Evolutionary conservation across 2,797 vertebrate species (phyloP), one percentile per base, ranked within the genome.

Genomic region (Clamator glandarius): DNA sequence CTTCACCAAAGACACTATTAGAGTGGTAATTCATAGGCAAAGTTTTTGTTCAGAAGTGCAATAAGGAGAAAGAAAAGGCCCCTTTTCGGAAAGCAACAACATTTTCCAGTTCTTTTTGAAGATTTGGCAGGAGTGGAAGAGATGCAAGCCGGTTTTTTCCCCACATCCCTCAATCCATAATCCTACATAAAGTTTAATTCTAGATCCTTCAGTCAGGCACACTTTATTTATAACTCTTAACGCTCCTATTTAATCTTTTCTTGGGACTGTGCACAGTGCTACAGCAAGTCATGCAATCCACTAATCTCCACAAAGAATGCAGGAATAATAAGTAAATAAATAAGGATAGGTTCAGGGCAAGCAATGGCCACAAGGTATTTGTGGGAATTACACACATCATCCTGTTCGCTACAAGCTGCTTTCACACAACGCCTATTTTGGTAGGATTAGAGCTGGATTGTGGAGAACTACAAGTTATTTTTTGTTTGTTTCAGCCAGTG

Each of bases 261-360:
- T 70, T 57, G 68, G 72, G 75, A 67, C 41, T 26, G 12, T 42
- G 41, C 70, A 69, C 42, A 23, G 67, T 76, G 36, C 39, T 79
- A 67, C 66, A 90, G 73, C 25, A 74, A 82, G 57, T 90, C 90
- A 63, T 31, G 63, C 85, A 90, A 73, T 39, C 28, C 57, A 61
- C 74, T 93, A 84, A 96, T 94, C 89, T 91, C 58, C 69, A 84
- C 44, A 80, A 94, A 55, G 89, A 95, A 94, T 89, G 76, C 57
- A 74, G 50, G 64, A 95, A 82, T 69, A 91, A 26, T 42, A 87
- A 69, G 62, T 72, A 90, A 92, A 95, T 82, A 82, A 95, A 67
- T 69, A 92, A 89, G 58, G 79, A 83, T 35, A 44, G 52, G 91
- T 91, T 88, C 77, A 84, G 77, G 51, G 94, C 62, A 95, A 88